Base-by-base conservation (phyloP, 2,888 invertebrate genomes). In the Chrysolina haemoptera region DNA sequence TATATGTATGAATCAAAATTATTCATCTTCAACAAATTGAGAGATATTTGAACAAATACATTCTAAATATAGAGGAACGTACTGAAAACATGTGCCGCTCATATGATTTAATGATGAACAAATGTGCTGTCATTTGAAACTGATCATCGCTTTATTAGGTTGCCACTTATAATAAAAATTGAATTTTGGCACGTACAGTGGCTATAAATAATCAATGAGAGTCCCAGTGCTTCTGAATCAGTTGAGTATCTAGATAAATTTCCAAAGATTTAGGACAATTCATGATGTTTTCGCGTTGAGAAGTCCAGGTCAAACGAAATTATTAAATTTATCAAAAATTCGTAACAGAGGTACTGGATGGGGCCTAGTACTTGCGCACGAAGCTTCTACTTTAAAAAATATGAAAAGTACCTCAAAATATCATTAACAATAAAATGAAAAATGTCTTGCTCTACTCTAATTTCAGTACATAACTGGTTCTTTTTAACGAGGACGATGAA, bases 61-160 rank as follows among this genome's bases (percentile, higher is more conserved):
- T 59, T 59, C 59, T 59, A 59, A 59, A 59, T 27, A n/a, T 59
- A 59, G 59, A 16, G 6, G n/a, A 55, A 55, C 10, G 18, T 8
- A 59, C 59, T 35, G 1, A 35, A 59, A 35, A 59, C 59, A 59
- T 59, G 59, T 59, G 59, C 8, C 59, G 35, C 22, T 59, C 59
- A 59, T n/a, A 59, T 59, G 35, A 59, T 59, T 59, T 59, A 59
- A 35, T 59, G 59, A 27, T 27, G 27, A 35, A 59, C 59, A 59
- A 22, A 59, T 59, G 59, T 59, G 22, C 27, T 35, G 35, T 59
- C 35, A 27, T n/a, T 27, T 59, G 27, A 35, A 22, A 27, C 8
- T 12, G 50, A 50, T 50, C 9, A 50, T 50, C 9, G 18, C 50
- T 50, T 50, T 59, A 35, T 59, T 59, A 53, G 53, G 53, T 59